Conservation (phyloP, 1,140 invertebrate species). For the Bombus superbus region DNA sequence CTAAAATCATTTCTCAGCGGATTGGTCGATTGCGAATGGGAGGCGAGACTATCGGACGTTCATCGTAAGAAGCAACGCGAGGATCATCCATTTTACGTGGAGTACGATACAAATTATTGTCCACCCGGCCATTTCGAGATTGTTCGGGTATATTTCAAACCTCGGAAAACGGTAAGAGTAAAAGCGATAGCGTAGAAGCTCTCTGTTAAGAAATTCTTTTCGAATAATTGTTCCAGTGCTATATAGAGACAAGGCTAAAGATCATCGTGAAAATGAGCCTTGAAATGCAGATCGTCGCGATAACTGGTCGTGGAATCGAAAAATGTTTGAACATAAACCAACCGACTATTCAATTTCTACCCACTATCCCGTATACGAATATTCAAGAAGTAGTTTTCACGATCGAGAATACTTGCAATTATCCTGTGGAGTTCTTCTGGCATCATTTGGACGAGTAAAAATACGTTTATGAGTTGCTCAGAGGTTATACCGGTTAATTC, state of each 20-base stretch:
- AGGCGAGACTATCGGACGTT: constrained; percentile 59
- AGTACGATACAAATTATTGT: constrained; percentile 40
- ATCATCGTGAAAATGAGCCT: constrained; percentile 72
- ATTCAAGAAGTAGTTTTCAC: constrained; percentile 68
- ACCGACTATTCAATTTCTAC: constrained; percentile 71
- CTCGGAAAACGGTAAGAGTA: constrained; percentile 60
- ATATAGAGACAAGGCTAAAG: constrained; percentile 66
- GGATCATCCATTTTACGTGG: constrained; percentile 62
- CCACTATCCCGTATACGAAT: constrained; percentile 73
- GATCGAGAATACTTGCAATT: constrained; percentile 75
- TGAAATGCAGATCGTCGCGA: constrained; percentile 59
- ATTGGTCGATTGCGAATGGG: constrained; percentile 76
- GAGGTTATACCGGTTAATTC: too few relatives aligned
- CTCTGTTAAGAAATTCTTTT: constrained; percentile 42
- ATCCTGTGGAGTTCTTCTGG: constrained; percentile 80
- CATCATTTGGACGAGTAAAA: constrained; percentile 79
- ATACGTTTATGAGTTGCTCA: background rate
- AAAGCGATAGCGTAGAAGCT: background rate
- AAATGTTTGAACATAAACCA: constrained; percentile 74
- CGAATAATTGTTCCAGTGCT: constrained; percentile 47
- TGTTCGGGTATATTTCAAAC: constrained; percentile 69
- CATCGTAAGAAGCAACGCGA: constrained; percentile 51
- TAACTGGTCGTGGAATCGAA: constrained; percentile 76
- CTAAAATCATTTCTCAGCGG: constrained; percentile 69
- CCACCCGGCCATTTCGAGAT: constrained; percentile 50